These are phyloP conservation scores for Aegotheles bennettii DNA, from an alignment of 2,113 vertebrate genomes.

Conservation along the genomic window DNA sequence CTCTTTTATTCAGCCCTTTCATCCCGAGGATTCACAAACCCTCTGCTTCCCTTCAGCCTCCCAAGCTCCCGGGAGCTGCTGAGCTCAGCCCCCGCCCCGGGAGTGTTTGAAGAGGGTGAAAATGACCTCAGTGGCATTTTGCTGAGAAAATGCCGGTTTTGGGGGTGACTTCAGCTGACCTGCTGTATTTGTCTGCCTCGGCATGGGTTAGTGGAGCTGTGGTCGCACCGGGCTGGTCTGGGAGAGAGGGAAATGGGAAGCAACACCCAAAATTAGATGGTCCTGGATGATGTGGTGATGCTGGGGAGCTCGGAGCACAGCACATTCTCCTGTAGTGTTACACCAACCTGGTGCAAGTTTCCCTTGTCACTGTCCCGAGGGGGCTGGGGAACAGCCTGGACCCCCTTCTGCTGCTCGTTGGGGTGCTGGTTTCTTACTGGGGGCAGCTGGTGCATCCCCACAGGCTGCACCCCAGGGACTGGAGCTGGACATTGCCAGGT, in stretches of 20 bases:
- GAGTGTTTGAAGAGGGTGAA: not conserved
- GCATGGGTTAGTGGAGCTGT: not conserved
- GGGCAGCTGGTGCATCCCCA: not conserved
- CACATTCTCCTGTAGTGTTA: rapidly evolving
- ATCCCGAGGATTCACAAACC: not conserved
- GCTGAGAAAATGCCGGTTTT: not conserved
- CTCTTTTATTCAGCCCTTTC: slow-evolving; percentile 38
- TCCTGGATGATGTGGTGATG: not conserved
- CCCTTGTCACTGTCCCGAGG: rapidly evolving
- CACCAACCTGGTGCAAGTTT: rapidly evolving
- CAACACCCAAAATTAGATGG: not conserved
- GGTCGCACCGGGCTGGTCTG: not conserved
- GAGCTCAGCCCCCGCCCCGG: not conserved
- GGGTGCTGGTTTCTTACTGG: not conserved
- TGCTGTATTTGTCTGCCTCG: not conserved
- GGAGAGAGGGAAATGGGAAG: not conserved
- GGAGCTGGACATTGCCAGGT: rapidly evolving
- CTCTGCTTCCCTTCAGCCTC: not conserved
- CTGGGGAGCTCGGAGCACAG: not conserved
- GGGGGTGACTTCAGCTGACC: not conserved
- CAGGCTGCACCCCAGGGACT: not conserved
- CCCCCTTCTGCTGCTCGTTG: not conserved
- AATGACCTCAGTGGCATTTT: not conserved
- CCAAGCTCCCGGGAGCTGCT: not conserved
- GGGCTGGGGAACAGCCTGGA: not conserved